Evolutionary conservation across 2,113 vertebrate species (phyloP).

Genomic region (Calidris pygmaea): DNA sequence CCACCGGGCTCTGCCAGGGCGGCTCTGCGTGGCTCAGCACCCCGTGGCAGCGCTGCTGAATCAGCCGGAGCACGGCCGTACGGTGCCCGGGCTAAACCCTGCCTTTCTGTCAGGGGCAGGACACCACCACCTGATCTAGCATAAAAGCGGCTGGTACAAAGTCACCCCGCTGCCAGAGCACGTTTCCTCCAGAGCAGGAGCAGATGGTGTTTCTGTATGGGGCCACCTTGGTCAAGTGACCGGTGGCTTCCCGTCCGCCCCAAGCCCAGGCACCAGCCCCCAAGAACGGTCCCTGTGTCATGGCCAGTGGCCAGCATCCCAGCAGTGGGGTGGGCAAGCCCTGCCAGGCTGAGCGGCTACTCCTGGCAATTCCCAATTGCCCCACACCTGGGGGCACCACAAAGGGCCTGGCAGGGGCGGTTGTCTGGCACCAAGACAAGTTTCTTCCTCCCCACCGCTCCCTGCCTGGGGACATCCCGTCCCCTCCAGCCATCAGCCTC

Average conservation of each 20-base stretch:
- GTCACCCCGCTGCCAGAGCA: neutral
- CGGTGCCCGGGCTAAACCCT: neutral
- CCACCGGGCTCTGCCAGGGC: accelerated
- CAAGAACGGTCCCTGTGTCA: accelerated
- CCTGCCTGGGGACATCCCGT: neutral
- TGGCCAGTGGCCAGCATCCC: neutral
- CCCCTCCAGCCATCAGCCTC: neutral
- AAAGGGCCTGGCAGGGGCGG: neutral
- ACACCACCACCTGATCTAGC: neutral
- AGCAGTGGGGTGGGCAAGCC: neutral
- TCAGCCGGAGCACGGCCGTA: neutral
- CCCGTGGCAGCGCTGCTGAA: neutral
- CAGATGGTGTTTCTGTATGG: neutral
- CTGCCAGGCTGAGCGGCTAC: neutral
- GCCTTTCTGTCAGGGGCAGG: neutral
- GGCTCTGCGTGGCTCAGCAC: neutral
- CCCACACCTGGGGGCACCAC: neutral
- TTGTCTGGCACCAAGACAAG: neutral
- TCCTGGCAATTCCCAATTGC: neutral
- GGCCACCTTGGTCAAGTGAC: neutral
- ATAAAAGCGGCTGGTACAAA: neutral
- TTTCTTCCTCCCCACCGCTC: neutral
- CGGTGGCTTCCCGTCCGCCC: neutral
- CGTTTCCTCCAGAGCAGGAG: neutral
- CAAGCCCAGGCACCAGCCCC: neutral